phyloP scores from a whole-genome alignment of 2,797 vertebrate species.

The Clarias platycephalus region DNA sequence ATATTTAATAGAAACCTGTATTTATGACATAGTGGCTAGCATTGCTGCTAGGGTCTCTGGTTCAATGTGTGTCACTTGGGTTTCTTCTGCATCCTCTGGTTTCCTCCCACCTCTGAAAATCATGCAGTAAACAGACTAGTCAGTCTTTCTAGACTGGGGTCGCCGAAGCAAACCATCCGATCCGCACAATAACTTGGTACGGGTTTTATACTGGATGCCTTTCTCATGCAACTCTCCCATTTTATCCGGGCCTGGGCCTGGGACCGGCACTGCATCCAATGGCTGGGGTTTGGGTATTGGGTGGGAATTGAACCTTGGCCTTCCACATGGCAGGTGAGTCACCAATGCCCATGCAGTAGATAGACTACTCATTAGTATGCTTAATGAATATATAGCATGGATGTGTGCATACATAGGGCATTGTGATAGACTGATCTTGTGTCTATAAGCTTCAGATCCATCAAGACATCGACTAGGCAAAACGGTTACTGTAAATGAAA shows the following conservation, averaged over 20 bases:
- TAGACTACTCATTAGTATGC: background rate
- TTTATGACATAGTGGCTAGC: too few relatives aligned
- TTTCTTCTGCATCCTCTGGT: background rate
- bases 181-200: too few relatives aligned
- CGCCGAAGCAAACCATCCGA: too few relatives aligned
- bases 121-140: too few relatives aligned
- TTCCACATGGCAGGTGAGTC: too few relatives aligned
- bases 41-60: background rate
- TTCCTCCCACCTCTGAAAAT: background rate
- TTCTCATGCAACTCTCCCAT: too few relatives aligned
- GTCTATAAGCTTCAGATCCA: background rate
- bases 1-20: background rate
- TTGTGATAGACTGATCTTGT: background rate
- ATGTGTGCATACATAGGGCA: background rate
- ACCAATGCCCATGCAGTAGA: background rate
- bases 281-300: too few relatives aligned
- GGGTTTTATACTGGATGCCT: too few relatives aligned
- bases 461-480: background rate
- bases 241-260: too few relatives aligned
- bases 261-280: too few relatives aligned
- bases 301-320: too few relatives aligned
- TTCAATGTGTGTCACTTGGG: background rate
- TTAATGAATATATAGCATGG: background rate
- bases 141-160: too few relatives aligned
- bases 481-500: background rate